These are phyloP conservation scores for Lasioglossum morio DNA, from an alignment of 2,888 invertebrate species.

Conservation along the genomic window DNA sequence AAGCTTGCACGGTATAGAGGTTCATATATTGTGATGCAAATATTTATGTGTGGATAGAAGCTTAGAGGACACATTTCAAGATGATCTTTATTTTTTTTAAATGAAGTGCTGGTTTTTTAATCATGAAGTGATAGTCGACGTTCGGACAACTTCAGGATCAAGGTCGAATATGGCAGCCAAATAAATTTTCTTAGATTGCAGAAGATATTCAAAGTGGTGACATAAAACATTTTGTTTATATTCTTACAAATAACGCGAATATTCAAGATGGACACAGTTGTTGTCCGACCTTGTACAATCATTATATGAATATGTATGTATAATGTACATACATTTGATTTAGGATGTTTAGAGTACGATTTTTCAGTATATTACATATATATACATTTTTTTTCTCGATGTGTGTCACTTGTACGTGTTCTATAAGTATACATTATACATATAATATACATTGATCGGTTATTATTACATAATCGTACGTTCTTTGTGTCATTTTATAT, in stretches of 20 bases:
- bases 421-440: constrained; percentile 35
- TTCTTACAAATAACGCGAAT: background rate
- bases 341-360: constrained; percentile 59
- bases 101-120: background rate
- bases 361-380: constrained; percentile 28
- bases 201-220: background rate
- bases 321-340: constrained; percentile 51
- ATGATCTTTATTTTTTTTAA: background rate
- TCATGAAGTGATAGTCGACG: background rate
- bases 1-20: background rate
- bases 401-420: constrained; percentile 59
- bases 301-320: background rate
- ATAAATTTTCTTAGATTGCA: background rate
- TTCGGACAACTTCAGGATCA: background rate
- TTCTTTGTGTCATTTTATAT: constrained; percentile 44
- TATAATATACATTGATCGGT: constrained; percentile 40
- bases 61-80: background rate
- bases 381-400: constrained; percentile 37
- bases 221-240: background rate
- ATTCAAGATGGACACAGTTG: background rate
- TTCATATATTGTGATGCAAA: background rate
- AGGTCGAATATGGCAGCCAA: background rate
- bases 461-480: constrained; percentile 35
- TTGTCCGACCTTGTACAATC: background rate
- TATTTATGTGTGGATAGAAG: background rate